Base-by-base conservation (phyloP, 2,797 vertebrate genomes). In the Pipistrellus kuhlii region DNA sequence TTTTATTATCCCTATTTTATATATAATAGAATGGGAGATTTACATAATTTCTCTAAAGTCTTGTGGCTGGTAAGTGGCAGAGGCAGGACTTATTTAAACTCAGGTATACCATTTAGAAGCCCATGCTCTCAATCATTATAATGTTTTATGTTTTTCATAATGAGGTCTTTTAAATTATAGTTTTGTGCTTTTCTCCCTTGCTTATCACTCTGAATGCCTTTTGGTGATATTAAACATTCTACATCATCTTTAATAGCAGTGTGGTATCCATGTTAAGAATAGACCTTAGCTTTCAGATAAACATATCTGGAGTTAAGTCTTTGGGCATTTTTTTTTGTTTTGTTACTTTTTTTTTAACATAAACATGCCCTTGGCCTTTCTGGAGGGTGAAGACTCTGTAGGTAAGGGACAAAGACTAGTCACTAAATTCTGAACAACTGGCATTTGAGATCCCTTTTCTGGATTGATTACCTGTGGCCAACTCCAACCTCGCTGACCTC, bases 271-370 rank as follows among this genome's bases (percentile, higher is more conserved):
- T 41, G 75, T 48, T n/a, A 48, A 83, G 51, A 85, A 8, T 38
- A 41, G 8, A 17, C 7, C 9, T 7, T 77, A 14, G 10, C 15
- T 44, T 66, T 27, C 32, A 68, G 59, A 46, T 71, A 21, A 68
- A 57, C 8, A 25, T 30, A 48, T 57, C 62, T 35, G 25, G 69
- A 62, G 53, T 69, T 71, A 38, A 81, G 68, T 44, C 12, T 27
- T 68, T 30, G 53, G 83, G 18, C 8, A 72, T 14, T 53, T 73
- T 27, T 80, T 91, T 14, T 53, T 73, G 23, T 80, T 91, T 53
- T 73, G 13, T 80, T 72, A 48, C 32, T 84, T 95, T 41, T 72
- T n/a, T 94, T 72, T 94, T 71, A 48, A 25, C 15, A 64, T 85
- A 71, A 73, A 51, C 77, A 30, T 62, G 30, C n/a, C 44, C 23